Evolutionary conservation across 2,113 vertebrate species (phyloP).

Genomic region (Oceanodroma tethys): DNA sequence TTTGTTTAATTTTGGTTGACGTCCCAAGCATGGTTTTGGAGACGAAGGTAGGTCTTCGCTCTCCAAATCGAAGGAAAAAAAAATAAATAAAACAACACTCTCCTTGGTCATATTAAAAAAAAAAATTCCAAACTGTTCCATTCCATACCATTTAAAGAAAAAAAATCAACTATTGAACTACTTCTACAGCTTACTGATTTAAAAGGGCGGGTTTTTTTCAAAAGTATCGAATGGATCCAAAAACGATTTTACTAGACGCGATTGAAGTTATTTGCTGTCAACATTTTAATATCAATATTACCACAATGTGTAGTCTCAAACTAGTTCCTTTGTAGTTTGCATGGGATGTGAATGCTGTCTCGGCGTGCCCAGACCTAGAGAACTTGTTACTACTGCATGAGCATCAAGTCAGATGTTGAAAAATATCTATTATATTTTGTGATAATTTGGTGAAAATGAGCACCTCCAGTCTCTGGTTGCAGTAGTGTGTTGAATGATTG

Average conservation of each 20-base stretch:
- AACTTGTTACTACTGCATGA: slow-evolving; percentile 80
- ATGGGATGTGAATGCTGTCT: slow-evolving; percentile 89
- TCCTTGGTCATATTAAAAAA: slow-evolving; percentile 15
- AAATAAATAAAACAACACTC: background rate
- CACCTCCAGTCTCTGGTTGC: slow-evolving; percentile 75
- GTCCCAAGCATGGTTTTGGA: slow-evolving; percentile 55
- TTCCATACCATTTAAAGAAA: slow-evolving; percentile 43
- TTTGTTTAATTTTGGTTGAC: slow-evolving; percentile 60
- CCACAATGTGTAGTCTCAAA: slow-evolving; percentile 82
- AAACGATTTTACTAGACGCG: slow-evolving; percentile 55
- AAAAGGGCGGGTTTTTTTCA: slow-evolving; percentile 30
- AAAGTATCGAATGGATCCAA: slow-evolving; percentile 76
- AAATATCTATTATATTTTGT: slow-evolving; percentile 73
- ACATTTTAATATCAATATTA: slow-evolving; percentile 82
- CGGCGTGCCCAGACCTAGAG: slow-evolving; percentile 78
- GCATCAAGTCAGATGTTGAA: slow-evolving; percentile 79
- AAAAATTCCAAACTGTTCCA: slow-evolving; percentile 48
- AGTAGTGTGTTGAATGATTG: slow-evolving; percentile 79
- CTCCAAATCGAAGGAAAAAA: slow-evolving; percentile 27
- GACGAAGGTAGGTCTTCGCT: slow-evolving; percentile 46
- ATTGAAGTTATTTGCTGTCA: slow-evolving; percentile 77
- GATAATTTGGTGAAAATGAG: slow-evolving; percentile 77
- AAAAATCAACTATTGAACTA: background rate
- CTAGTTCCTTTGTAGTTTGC: slow-evolving; percentile 86
- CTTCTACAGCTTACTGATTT: slow-evolving; percentile 32